Evolutionary conservation across 2,888 invertebrate species (phyloP).

Genomic region (Limenitis camilla): DNA sequence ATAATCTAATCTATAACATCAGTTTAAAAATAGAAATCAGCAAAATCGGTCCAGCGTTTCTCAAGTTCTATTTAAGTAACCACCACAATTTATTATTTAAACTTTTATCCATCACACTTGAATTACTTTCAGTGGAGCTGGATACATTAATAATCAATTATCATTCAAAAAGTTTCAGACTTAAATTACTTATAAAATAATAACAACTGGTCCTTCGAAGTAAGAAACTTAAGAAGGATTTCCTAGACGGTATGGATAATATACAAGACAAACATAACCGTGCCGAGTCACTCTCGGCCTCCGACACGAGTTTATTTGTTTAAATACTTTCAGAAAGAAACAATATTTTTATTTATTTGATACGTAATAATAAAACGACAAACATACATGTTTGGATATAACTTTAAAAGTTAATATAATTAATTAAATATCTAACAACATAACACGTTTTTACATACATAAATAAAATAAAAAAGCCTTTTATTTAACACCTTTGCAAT

Average conservation of each 20-base stretch:
- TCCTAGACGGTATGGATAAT: slow-evolving; percentile 36
- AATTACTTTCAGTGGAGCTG: too few species aligned
- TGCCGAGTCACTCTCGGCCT: slow-evolving; percentile 48
- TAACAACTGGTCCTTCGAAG: background rate
- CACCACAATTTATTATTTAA: too few species aligned
- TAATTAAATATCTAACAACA: too few species aligned
- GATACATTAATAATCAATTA: too few species aligned
- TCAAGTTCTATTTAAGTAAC: too few species aligned
- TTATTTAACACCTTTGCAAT: too few species aligned
- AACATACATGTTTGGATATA: slow-evolving; percentile 28
- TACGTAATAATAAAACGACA: slow-evolving; percentile 38
- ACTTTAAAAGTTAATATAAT: background rate
- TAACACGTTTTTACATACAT: too few species aligned
- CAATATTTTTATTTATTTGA: slow-evolving; percentile 50
- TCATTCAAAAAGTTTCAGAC: background rate
- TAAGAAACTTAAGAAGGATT: slow-evolving; percentile 21
- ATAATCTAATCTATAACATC: too few species aligned
- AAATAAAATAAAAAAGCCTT: too few species aligned
- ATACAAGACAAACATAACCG: slow-evolving; percentile 54
- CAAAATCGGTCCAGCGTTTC: too few species aligned
- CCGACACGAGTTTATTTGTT: slow-evolving; percentile 48
- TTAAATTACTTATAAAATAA: background rate
- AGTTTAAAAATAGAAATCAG: too few species aligned
- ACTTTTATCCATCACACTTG: too few species aligned
- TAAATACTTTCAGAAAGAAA: slow-evolving; percentile 51